These are phyloP conservation scores for Cephus pygmeus DNA, from an alignment of 2,888 invertebrate genomes.

Conservation along the genomic window DNA sequence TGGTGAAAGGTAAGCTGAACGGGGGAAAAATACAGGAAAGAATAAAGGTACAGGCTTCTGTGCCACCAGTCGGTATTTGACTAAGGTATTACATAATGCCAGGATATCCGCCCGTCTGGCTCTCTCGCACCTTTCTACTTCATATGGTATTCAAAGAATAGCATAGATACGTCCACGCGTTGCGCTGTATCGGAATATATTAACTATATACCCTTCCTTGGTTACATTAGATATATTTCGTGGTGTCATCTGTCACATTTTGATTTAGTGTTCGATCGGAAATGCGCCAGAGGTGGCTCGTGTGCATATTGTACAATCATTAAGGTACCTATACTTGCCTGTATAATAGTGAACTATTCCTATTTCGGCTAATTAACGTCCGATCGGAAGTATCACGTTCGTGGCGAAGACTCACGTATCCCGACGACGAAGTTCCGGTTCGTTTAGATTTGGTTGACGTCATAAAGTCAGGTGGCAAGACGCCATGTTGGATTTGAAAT, in stretches of 20 bases:
- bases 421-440: neutral
- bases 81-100: conserved; percentile 31
- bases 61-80: neutral
- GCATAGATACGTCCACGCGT: conserved; percentile 22
- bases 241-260: neutral
- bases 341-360: neutral
- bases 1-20: neutral
- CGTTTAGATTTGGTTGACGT: neutral
- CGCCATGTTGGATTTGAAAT: neutral
- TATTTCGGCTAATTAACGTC: neutral
- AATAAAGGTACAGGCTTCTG: neutral
- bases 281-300: neutral
- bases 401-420: neutral
- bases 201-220: neutral
- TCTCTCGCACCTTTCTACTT: conserved; percentile 24
- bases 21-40: neutral
- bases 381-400: neutral
- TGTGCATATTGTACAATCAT: neutral
- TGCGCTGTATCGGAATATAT: neutral
- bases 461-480: neutral
- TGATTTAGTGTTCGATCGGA: neutral
- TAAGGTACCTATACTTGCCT: neutral
- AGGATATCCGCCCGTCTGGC: conserved; percentile 41
- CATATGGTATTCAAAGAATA: conserved; percentile 39
- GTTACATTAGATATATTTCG: neutral